phyloP scores from a whole-genome alignment of 2,113 vertebrate genomes.

The Brachyhypopomus occidentalis region DNA sequence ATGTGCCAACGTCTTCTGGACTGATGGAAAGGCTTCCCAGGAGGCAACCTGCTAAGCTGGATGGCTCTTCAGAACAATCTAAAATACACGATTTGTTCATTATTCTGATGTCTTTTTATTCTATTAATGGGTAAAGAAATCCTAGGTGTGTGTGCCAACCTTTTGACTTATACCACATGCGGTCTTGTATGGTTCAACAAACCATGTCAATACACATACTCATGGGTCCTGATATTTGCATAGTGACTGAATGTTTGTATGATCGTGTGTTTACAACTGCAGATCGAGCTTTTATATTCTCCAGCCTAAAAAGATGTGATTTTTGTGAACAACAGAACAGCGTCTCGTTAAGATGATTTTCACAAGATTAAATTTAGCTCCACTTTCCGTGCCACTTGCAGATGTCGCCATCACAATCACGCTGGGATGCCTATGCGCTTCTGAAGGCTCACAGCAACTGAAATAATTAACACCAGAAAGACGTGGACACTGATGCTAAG shows the following conservation, averaged over 20 bases:
- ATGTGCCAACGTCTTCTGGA: no score
- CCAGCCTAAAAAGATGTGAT: not conserved
- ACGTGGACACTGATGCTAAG: not conserved
- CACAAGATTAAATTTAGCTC: not conserved
- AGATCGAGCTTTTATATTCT: not conserved
- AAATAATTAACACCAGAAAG: not conserved
- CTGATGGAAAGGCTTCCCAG: no score
- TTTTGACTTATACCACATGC: no score
- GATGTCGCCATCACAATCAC: not conserved
- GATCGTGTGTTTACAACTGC: not conserved
- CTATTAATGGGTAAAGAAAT: no score
- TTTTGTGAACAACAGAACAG: not conserved
- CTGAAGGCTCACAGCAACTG: not conserved
- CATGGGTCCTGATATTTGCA: constrained; percentile 12
- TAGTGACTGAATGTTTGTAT: not conserved
- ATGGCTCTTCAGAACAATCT: no score
- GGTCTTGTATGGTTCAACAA: not conserved
- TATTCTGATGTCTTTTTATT: no score
- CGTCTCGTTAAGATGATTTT: not conserved
- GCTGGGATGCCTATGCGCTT: not conserved
- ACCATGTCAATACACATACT: not conserved
- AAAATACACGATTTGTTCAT: no score
- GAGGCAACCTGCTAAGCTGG: no score
- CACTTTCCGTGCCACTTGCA: not conserved
- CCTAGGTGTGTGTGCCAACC: no score